These are phyloP conservation scores for Protophormia terraenovae DNA, from an alignment of 2,888 invertebrate genomes.

Conservation along the genomic window DNA sequence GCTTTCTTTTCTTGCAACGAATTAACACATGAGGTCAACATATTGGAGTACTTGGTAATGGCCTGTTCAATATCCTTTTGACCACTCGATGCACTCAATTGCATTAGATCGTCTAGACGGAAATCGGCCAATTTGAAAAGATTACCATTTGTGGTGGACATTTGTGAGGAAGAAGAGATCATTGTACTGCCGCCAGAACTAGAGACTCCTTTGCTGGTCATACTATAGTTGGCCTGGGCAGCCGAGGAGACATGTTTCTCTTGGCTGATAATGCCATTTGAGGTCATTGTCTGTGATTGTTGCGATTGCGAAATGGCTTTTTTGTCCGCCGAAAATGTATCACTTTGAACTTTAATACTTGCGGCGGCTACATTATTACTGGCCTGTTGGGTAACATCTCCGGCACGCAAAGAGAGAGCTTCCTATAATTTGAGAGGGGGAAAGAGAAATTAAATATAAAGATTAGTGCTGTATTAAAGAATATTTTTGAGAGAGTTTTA, in stretches of 20 bases:
- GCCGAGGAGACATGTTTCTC: conserved; percentile 89
- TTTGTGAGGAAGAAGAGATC: conserved; percentile 83
- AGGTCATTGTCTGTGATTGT: conserved; percentile 89
- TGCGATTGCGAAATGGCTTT: conserved; percentile 87
- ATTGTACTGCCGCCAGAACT: conserved; percentile 84
- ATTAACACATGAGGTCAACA: conserved; percentile 88
- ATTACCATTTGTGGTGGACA: conserved; percentile 83
- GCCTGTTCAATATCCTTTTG: conserved; percentile 91
- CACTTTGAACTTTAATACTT: conserved; percentile 92
- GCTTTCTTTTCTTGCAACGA: conserved; percentile 84
- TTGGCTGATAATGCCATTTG: conserved; percentile 89
- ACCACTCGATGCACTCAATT: conserved; percentile 87
- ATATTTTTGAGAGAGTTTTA: neutral
- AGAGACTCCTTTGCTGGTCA: conserved; percentile 88
- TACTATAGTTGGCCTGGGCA: conserved; percentile 89
- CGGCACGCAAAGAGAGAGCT: conserved; percentile 90
- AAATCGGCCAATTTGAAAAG: conserved; percentile 84
- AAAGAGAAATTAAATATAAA: conserved; percentile 2
- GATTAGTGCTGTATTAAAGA: neutral
- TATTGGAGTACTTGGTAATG: conserved; percentile 90
- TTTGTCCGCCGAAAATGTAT: conserved; percentile 92
- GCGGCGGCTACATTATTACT: conserved; percentile 92
- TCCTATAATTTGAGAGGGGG: conserved; percentile 84
- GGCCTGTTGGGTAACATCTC: conserved; percentile 92
- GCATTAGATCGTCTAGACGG: conserved; percentile 91